phyloP scores from a whole-genome alignment of 2,888 invertebrate species.

The Trilocha varians region DNA sequence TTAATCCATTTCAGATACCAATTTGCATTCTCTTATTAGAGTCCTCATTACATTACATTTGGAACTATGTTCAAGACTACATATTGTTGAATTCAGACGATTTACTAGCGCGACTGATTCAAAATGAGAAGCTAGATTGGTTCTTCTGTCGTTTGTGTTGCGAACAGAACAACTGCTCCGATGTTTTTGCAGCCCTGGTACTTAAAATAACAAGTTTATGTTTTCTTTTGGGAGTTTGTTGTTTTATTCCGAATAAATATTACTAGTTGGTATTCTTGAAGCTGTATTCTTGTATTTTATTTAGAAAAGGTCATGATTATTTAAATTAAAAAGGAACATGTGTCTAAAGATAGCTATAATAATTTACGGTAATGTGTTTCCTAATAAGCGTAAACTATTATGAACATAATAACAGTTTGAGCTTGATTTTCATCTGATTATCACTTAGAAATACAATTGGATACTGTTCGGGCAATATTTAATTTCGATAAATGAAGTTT shows the following conservation, averaged over 20 bases:
- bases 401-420: no score
- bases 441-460: no score
- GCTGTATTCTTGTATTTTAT: no score
- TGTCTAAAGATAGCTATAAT: no score
- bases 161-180: conserved; percentile 28
- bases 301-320: no score
- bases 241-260: conserved; percentile 10
- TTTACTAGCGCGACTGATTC: conserved; percentile 29
- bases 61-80: conserved; percentile 33
- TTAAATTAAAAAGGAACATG: no score
- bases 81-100: conserved; percentile 31
- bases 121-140: conserved; percentile 30
- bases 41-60: conserved; percentile 27
- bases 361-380: no score
- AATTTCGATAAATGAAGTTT: no score
- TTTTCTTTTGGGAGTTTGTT: conserved; percentile 25
- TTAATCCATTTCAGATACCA: conserved; percentile 38
- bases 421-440: no score
- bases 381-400: no score
- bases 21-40: conserved; percentile 31
- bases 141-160: conserved; percentile 38
- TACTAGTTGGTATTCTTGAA: no score
- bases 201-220: conserved; percentile 31
- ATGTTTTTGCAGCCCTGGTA: conserved; percentile 25
- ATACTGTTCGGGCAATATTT: no score